These are phyloP conservation scores for Platyscapa corneri DNA, from an alignment of 1,140 invertebrate genomes.

Conservation along the genomic window DNA sequence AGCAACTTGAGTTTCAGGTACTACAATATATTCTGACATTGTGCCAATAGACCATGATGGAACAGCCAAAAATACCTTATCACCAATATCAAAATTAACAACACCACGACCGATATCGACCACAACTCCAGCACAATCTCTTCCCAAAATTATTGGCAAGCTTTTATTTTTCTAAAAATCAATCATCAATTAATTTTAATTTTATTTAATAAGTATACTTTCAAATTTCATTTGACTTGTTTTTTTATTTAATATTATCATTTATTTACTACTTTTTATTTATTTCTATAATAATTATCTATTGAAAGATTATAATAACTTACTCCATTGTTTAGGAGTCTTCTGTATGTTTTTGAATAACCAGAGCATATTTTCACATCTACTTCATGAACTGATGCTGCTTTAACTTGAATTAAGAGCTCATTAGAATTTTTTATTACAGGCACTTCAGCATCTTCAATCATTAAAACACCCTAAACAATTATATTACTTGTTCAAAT, in stretches of 20 bases:
- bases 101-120: constrained; percentile 79
- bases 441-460: constrained; percentile 78
- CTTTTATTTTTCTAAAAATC: constrained; percentile 72
- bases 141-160: constrained; percentile 79
- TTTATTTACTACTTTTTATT: background rate
- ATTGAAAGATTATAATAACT: constrained; percentile 55
- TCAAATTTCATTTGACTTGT: constrained; percentile 7
- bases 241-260: background rate
- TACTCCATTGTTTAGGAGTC: constrained; percentile 76
- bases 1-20: constrained; percentile 76
- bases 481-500: constrained; percentile 32
- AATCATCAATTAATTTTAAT: background rate
- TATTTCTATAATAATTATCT: constrained; percentile 2
- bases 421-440: constrained; percentile 76
- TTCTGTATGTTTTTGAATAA: constrained; percentile 77
- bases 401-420: constrained; percentile 80
- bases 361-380: constrained; percentile 80
- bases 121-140: constrained; percentile 82
- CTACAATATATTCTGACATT: constrained; percentile 78
- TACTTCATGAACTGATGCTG: constrained; percentile 78
- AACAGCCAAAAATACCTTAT: constrained; percentile 79
- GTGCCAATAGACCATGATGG: constrained; percentile 78
- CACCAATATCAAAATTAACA: constrained; percentile 78
- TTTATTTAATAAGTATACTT: constrained; percentile 4
- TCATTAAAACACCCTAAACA: constrained; percentile 73